Base-by-base conservation (phyloP, 1,140 invertebrate genomes). In the Drosophila elegans region DNA sequence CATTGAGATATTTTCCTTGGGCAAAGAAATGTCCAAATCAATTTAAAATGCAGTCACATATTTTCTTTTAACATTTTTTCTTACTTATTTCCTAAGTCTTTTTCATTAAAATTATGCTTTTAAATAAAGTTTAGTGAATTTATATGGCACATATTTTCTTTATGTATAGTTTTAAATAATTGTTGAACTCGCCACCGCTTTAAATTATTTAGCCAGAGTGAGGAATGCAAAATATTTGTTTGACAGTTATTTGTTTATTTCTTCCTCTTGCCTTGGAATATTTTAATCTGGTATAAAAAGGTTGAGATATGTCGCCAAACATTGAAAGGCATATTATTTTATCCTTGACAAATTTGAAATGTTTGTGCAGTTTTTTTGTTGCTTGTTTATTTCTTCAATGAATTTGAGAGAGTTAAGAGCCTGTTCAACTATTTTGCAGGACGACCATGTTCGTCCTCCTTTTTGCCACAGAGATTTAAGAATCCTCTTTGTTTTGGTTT, bases 1-100 rank as follows among this genome's bases (percentile, higher is more conserved):
- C 60, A 66, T 63, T 67, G 59, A 64, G 59, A 67, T 42, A 36
- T 42, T 41, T 68, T 51, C n/a, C 61, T 44, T 44, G 36, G 16
- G 36, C 38, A 5, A 34, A 27, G 54, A 63, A 63, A 13, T 62
- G 38, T 41, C 51, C 13, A 11, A 57, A 42, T 42, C 5, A 16
- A 21, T 7, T 25, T 57, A 4, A 48, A 57, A 12, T 5, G 41
- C 0, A 29, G 12, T 10, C 6, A 32, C 6, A 16, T 12, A 3
- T 54, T 27, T 54, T 27, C 16, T 13, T 3, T 38, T 9, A 3
- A 3, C 32, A 21, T 25, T 3, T 12, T 32, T 6, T 29, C 3
- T 3, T 13, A 9, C 45, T 11, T 29, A 12, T 5, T 29, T n/a
- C n/a, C n/a, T n/a, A n/a, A n/a, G n/a, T n/a, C n/a, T n/a, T n/a